These are phyloP conservation scores for Sebastes alutus DNA, from an alignment of 2,797 vertebrate species.

Conservation along the genomic window DNA sequence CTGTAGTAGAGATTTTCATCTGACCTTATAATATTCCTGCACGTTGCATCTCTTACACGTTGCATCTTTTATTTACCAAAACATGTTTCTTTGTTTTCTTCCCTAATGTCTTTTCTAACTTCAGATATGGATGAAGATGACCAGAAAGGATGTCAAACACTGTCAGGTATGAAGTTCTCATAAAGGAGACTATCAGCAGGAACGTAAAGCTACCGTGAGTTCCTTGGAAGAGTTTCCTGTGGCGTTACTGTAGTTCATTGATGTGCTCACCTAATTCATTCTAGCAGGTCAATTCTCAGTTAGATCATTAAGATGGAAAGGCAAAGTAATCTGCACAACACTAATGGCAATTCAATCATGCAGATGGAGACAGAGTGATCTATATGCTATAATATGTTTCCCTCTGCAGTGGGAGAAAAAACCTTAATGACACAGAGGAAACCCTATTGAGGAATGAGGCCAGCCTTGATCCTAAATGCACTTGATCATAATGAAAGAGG, in stretches of 20 bases:
- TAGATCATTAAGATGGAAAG: slow-evolving; percentile 51
- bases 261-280: slow-evolving; percentile 43
- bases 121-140: not conserved
- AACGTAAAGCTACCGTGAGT: not conserved
- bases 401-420: slow-evolving; percentile 3
- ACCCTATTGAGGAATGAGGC: slow-evolving; percentile 30
- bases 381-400: slow-evolving; percentile 21
- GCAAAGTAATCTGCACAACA: slow-evolving; percentile 55
- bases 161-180: not conserved
- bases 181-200: slow-evolving; percentile 11
- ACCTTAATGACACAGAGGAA: slow-evolving; percentile 35
- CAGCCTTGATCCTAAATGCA: slow-evolving; percentile 16
- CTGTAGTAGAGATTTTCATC: not conserved
- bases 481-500: slow-evolving; percentile 16
- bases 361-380: slow-evolving; percentile 24
- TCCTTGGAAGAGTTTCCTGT: slow-evolving; percentile 20
- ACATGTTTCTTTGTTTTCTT: not conserved
- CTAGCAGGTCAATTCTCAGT: slow-evolving; percentile 44
- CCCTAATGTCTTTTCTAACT: not conserved
- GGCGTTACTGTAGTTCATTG: slow-evolving; percentile 24
- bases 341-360: slow-evolving; percentile 57
- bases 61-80: not conserved
- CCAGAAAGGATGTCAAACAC: not conserved
- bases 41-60: not conserved
- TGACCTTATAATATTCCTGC: not conserved